A percentile compares a stretch with the other conserved stretches of the same genome.
Conservation (phyloP, 2,797 vertebrate species). For the Takifugu rubripes region DNA sequence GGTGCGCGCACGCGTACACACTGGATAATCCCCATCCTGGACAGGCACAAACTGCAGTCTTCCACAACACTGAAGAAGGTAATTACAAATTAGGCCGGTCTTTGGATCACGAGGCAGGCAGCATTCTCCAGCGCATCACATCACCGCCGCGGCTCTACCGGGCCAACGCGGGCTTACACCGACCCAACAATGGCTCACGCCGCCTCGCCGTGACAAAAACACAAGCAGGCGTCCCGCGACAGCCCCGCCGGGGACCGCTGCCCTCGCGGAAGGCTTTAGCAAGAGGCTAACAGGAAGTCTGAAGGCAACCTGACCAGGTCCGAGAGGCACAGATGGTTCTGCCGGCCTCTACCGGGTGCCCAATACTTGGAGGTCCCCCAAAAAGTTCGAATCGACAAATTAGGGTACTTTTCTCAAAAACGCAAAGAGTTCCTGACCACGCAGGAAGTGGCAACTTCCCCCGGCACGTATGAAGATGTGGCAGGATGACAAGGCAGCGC, state of each 20-base stretch:
- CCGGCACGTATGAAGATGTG: too few relatives aligned
- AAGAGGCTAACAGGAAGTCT: background rate
- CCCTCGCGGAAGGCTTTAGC: slow-evolving; percentile 56
- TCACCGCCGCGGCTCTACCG: slow-evolving; percentile 42
- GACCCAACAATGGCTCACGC: slow-evolving; percentile 67
- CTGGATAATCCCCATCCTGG: slow-evolving; percentile 68
- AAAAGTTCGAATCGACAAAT: too few relatives aligned
- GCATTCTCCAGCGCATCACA: slow-evolving; percentile 61
- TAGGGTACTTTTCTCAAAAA: too few relatives aligned
- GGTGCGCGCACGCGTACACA: slow-evolving; percentile 26
- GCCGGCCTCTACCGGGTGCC: too few relatives aligned
- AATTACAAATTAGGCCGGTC: slow-evolving; percentile 75
- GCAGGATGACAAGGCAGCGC: slow-evolving; percentile 3
- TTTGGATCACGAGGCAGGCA: slow-evolving; percentile 60
- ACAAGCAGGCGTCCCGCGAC: slow-evolving; percentile 46
- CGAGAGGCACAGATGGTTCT: too few relatives aligned
- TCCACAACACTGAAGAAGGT: slow-evolving; percentile 76
- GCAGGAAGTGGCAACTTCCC: too few relatives aligned
- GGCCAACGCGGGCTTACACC: slow-evolving; percentile 60
- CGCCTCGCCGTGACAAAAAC: slow-evolving; percentile 51
- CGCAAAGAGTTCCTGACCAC: too few relatives aligned
- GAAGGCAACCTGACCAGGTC: too few relatives aligned
- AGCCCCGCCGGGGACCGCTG: slow-evolving; percentile 41
- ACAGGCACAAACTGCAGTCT: slow-evolving; percentile 66
- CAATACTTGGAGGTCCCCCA: too few relatives aligned